Evolutionary conservation across 2,888 invertebrate species (phyloP).

Genomic region (Ophioninae sp.): DNA sequence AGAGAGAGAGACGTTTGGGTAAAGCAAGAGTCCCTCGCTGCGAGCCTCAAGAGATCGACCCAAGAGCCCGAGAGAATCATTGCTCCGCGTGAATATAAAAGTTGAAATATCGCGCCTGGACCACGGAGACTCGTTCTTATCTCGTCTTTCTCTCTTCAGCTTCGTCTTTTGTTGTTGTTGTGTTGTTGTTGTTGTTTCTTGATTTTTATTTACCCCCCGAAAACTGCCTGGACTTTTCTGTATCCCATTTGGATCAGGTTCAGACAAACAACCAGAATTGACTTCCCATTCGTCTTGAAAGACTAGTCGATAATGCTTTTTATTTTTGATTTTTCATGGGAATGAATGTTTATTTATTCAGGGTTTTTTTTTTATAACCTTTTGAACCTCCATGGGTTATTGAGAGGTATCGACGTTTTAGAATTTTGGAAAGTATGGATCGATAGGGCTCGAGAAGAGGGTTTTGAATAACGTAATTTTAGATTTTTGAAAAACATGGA

Average conservation of each 20-base stretch:
- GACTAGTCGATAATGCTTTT: slow-evolving; percentile 15
- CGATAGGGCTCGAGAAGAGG: no score
- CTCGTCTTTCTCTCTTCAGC: slow-evolving; percentile 48
- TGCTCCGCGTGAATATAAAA: slow-evolving; percentile 67
- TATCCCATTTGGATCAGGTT: no score
- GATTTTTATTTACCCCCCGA: slow-evolving; percentile 9
- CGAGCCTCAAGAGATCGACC: slow-evolving; percentile 55
- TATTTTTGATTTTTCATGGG: no score
- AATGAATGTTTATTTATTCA: no score
- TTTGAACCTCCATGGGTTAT: no score
- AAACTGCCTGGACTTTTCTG: no score
- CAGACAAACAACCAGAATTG: no score
- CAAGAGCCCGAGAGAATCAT: slow-evolving; percentile 60
- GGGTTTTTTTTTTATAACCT: no score
- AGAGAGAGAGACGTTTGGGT: slow-evolving; percentile 42
- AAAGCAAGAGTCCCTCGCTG: slow-evolving; percentile 52
- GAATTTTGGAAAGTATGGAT: no score
- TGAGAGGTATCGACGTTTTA: no score
- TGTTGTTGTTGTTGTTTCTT: neutral
- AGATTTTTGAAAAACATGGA: no score
- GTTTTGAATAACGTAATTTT: no score
- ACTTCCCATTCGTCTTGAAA: slow-evolving; percentile 12
- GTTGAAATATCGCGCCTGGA: slow-evolving; percentile 66
- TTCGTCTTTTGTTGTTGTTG: slow-evolving; percentile 7
- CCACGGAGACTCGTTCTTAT: slow-evolving; percentile 64